phyloP scores from a whole-genome alignment of 2,797 vertebrate genomes.

The Typhlichthys eigenmanni region DNA sequence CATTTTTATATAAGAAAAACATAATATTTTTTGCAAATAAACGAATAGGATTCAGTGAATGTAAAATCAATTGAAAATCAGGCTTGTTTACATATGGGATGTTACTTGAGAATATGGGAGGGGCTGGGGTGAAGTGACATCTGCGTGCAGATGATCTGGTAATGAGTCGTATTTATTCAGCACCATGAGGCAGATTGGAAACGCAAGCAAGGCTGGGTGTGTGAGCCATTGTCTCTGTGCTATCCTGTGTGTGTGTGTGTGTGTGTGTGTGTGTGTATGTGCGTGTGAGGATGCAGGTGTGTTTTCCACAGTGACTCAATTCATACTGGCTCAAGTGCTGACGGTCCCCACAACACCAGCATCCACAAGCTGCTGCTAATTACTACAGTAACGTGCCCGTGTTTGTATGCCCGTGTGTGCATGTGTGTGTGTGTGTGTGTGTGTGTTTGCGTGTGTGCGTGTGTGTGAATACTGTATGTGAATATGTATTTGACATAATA shows the following conservation, averaged over 20 bases:
- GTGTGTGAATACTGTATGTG: no score
- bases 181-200: constrained; percentile 20
- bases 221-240: constrained; percentile 11
- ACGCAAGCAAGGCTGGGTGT: neutral
- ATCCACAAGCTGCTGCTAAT: constrained; percentile 17
- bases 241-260: neutral
- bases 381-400: neutral
- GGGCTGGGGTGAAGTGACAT: neutral
- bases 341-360: constrained; percentile 17
- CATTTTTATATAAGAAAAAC: no score
- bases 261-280: constrained; percentile 15
- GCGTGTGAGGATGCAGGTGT: constrained; percentile 23
- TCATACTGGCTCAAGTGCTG: constrained; percentile 39
- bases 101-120: neutral
- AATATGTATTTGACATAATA: no score
- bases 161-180: constrained; percentile 38
- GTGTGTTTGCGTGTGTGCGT: no score
- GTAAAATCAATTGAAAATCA: neutral
- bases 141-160: constrained; percentile 5
- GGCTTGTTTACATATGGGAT: no score
- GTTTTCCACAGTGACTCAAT: constrained; percentile 46
- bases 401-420: neutral
- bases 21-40: no score
- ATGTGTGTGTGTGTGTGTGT: neutral
- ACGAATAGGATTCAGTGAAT: no score